These are phyloP conservation scores for Parazoanthus atlanticus DNA, from an alignment of 92 coral and sea anemone genomes.

Conservation along the genomic window DNA sequence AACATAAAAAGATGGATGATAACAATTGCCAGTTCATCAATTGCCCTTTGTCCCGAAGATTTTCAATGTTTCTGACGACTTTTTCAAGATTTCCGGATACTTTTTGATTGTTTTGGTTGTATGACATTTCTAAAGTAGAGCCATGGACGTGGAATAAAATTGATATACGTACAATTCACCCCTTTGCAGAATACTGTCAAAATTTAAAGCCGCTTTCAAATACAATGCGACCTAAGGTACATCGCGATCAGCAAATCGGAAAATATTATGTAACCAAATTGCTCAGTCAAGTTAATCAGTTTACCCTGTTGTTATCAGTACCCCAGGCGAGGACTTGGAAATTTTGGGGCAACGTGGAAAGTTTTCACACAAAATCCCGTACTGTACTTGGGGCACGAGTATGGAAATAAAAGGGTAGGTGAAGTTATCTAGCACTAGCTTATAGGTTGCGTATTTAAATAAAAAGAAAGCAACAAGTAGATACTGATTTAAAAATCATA, in stretches of 20 bases:
- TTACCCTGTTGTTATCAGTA: constrained; percentile 45
- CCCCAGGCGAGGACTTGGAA: constrained; percentile 85
- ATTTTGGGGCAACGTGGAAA: constrained; percentile 94
- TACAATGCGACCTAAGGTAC: too few relatives aligned
- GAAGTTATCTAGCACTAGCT: not conserved
- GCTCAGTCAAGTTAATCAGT: not conserved
- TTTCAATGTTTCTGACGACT: too few relatives aligned
- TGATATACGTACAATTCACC: too few relatives aligned
- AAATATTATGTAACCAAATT: not conserved
- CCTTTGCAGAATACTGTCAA: too few relatives aligned
- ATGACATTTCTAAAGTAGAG: not conserved
- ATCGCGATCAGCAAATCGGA: too few relatives aligned
- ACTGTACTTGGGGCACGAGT: constrained; percentile 83
- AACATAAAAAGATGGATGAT: too few relatives aligned
- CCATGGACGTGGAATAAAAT: too few relatives aligned
- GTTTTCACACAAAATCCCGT: constrained; percentile 84
- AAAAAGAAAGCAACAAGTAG: not conserved
- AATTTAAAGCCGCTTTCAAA: too few relatives aligned
- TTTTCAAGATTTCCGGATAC: too few relatives aligned
- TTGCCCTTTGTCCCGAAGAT: too few relatives aligned
- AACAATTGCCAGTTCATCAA: too few relatives aligned
- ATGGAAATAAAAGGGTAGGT: constrained; percentile 79
- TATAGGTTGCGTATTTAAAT: not conserved
- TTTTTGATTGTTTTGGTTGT: not conserved
- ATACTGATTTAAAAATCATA: too few relatives aligned